These are phyloP conservation scores for Cheilosia variabilis DNA, from an alignment of 2,888 invertebrate genomes.

Conservation along the genomic window DNA sequence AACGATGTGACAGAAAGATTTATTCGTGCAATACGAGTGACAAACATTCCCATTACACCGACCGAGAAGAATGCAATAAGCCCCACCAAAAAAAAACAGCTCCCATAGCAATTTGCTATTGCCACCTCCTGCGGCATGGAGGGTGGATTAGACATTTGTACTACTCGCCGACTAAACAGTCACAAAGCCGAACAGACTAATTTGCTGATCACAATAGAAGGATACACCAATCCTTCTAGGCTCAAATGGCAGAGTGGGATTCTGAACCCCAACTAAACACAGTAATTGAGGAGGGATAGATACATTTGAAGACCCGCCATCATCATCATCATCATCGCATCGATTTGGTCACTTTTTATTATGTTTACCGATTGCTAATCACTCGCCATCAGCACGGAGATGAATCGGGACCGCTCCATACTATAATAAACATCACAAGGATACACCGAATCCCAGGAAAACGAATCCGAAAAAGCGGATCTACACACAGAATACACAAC, in stretches of 20 bases:
- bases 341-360: conserved; percentile 60
- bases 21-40: conserved; percentile 73
- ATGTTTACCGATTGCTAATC: conserved; percentile 72
- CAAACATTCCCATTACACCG: conserved; percentile 70
- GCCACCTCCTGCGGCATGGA: conserved; percentile 59
- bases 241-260: background rate
- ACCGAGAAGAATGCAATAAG: conserved; percentile 63
- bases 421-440: conserved; percentile 52
- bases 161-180: conserved; percentile 19
- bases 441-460: conserved; percentile 52
- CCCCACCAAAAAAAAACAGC: conserved; percentile 46
- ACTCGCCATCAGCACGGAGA: conserved; percentile 54
- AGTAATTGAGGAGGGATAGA: conserved; percentile 40
- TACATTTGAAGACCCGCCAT: conserved; percentile 13
- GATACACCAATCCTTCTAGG: too few species aligned
- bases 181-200: conserved; percentile 49
- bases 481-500: conserved; percentile 29
- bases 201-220: conserved; percentile 42
- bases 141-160: conserved; percentile 5
- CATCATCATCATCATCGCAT: conserved; percentile 21
- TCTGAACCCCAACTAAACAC: conserved; percentile 3
- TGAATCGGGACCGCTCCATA: conserved; percentile 60
- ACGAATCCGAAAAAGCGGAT: conserved; percentile 36
- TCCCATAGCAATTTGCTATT: conserved; percentile 65
- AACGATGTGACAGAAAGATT: conserved; percentile 72